Percentiles rank a stretch among this genome's conserved stretches.
phyloP scores from a whole-genome alignment of 2,113 vertebrate genomes.

The Erinaceus europaeus region DNA sequence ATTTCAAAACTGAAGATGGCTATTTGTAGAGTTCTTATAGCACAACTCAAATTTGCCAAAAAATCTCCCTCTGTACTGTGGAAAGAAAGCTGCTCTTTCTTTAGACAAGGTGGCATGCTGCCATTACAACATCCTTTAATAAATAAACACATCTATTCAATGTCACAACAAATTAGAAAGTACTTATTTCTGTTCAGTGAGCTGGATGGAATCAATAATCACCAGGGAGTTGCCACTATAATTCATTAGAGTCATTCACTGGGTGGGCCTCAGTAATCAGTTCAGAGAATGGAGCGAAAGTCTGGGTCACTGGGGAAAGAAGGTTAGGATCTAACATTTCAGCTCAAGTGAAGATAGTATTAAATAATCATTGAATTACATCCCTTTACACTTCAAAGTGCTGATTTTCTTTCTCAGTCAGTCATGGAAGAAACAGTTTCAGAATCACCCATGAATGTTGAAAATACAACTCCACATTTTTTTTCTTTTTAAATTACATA shows the following conservation, averaged over 20 bases:
- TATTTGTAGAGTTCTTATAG: background rate
- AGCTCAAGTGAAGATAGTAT: slow-evolving; percentile 45
- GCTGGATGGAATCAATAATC: slow-evolving; percentile 74
- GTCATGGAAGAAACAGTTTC: background rate
- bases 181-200: slow-evolving; percentile 75
- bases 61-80: background rate
- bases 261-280: slow-evolving; percentile 41
- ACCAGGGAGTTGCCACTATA: slow-evolving; percentile 29
- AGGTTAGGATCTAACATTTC: slow-evolving; percentile 42
- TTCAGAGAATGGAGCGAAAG: slow-evolving; percentile 25
- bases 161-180: slow-evolving; percentile 76
- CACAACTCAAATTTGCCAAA: background rate
- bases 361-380: slow-evolving; percentile 1
- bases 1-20: background rate
- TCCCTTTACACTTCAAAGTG: slow-evolving; percentile 20
- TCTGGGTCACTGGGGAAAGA: background rate
- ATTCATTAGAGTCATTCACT: slow-evolving; percentile 60
- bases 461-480: background rate
- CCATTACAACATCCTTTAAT: slow-evolving; percentile 52
- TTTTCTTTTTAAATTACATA: background rate
- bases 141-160: slow-evolving; percentile 76
- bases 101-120: slow-evolving; percentile 7
- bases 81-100: slow-evolving; percentile 23
- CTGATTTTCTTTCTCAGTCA: slow-evolving; percentile 39
- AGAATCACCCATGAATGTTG: background rate